Evolutionary conservation across 2,797 vertebrate genomes (phyloP).

Genomic region (Alcedo atthis): DNA sequence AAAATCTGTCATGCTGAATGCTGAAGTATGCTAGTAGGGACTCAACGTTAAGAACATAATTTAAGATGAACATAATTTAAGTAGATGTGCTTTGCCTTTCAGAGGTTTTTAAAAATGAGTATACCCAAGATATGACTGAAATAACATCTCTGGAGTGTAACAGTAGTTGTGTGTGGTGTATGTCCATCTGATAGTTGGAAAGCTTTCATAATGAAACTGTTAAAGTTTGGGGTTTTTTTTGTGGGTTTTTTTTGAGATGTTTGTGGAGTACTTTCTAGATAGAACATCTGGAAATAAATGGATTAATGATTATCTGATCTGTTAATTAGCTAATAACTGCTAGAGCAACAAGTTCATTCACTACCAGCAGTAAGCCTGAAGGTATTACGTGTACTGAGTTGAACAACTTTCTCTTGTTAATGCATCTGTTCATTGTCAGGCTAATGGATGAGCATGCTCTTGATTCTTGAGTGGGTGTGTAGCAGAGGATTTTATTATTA

Average conservation of each 20-base stretch:
- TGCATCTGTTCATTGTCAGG: background rate
- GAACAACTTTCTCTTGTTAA: background rate
- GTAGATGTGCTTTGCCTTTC: background rate
- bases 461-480: background rate
- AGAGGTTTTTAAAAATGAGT: background rate
- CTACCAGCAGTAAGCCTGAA: background rate
- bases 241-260: background rate
- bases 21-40: background rate
- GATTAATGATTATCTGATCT: background rate
- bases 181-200: background rate
- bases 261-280: background rate
- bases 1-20: background rate
- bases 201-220: background rate
- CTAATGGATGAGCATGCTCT: background rate
- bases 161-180: background rate
- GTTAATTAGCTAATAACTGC: background rate
- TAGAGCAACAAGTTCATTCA: background rate
- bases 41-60: background rate
- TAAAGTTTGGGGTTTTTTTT: background rate
- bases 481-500: background rate
- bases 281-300: background rate
- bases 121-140: background rate
- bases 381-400: background rate
- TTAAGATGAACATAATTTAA: background rate
- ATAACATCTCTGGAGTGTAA: background rate